A percentile compares a stretch with the other conserved stretches of the same genome.
Conservation (phyloP, 2,797 vertebrate species). For the Pangasius djambal region DNA sequence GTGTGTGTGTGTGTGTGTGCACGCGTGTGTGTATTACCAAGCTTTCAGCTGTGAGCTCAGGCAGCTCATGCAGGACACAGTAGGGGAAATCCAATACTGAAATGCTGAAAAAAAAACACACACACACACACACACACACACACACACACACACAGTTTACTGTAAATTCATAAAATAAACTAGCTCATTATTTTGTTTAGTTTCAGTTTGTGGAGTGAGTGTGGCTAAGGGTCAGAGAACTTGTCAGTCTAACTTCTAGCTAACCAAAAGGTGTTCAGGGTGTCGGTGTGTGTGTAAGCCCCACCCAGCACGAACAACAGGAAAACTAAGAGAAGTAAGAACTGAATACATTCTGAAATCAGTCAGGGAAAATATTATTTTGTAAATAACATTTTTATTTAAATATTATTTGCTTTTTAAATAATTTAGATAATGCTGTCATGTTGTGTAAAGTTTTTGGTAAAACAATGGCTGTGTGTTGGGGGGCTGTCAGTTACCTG, state of each 20-base stretch:
- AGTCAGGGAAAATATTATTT: neutral
- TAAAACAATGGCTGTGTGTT: neutral
- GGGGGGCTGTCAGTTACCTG: conserved; percentile 73
- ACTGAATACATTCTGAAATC: neutral
- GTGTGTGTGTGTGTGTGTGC: neutral
- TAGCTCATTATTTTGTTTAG: neutral
- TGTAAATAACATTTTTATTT: too few species aligned
- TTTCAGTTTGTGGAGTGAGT: neutral
- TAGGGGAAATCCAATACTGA: conserved; percentile 95
- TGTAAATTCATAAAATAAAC: too few species aligned
- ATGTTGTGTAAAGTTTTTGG: neutral
- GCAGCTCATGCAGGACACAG: conserved; percentile 92
- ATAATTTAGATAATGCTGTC: neutral
- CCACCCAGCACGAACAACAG: neutral
- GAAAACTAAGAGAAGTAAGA: neutral
- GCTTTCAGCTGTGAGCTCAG: conserved; percentile 95
- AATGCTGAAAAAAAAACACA: conserved; percentile 78
- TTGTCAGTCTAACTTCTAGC: neutral
- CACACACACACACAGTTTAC: neutral
- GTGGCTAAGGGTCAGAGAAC: neutral
- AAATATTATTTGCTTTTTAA: too few species aligned
- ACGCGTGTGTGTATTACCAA: conserved; percentile 76
- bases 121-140: neutral
- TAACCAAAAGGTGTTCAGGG: neutral
- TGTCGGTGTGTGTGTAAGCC: neutral